These are phyloP conservation scores for Entelurus aequoreus DNA, from an alignment of 2,113 vertebrate genomes.

Conservation along the genomic window DNA sequence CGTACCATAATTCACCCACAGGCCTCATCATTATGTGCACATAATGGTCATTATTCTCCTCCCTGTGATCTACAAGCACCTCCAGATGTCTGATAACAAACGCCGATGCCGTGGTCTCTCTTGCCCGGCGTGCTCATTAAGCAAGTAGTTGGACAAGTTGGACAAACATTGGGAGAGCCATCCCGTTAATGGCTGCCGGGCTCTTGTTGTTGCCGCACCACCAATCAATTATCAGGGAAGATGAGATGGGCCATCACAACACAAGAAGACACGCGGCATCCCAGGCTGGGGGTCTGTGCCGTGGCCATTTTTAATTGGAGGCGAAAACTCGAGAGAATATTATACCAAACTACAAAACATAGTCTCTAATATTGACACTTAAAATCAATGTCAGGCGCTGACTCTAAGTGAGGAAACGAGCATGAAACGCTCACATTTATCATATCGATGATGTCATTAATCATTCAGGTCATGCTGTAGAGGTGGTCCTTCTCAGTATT, in stretches of 20 bases:
- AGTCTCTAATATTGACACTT: background rate
- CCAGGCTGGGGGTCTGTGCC: background rate
- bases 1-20: too few relatives aligned
- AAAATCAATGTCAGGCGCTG: background rate
- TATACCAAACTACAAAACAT: too few relatives aligned
- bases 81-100: conserved; percentile 1
- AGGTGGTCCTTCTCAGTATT: too few relatives aligned
- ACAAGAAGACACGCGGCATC: background rate
- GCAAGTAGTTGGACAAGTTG: background rate
- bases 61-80: conserved; percentile 1
- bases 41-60: conserved; percentile 1
- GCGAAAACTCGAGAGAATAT: background rate
- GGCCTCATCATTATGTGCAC: too few relatives aligned
- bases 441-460: background rate
- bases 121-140: background rate
- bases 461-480: background rate
- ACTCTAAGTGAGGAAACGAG: background rate
- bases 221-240: background rate
- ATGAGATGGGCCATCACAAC: background rate
- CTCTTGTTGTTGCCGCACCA: background rate
- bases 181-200: conserved; percentile 1
- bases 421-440: background rate
- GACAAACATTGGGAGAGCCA: background rate
- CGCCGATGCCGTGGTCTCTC: too few relatives aligned
- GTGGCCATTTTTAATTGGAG: background rate